phyloP scores from a whole-genome alignment of 1,140 invertebrate species.

The Pemphigus obesinymphae region DNA sequence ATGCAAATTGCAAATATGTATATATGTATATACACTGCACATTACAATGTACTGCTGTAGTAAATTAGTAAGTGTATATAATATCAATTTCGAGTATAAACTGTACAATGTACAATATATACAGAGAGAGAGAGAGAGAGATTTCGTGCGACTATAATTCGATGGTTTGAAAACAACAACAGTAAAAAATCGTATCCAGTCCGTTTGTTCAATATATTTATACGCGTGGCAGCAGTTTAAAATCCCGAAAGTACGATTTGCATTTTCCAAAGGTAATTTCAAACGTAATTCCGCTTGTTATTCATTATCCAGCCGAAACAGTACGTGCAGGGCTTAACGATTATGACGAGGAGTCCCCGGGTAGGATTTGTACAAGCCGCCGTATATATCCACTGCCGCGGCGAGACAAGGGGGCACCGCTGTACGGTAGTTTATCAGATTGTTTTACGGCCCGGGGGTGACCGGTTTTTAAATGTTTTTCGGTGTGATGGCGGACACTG shows the following conservation, averaged over 20 bases:
- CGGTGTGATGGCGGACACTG: background rate
- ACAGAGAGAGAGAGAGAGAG: no score
- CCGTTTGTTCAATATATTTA: no score
- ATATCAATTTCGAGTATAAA: background rate
- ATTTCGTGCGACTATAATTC: background rate
- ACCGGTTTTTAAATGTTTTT: background rate
- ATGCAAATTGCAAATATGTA: no score
- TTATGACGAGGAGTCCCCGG: background rate
- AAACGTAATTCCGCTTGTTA: conserved; percentile 22
- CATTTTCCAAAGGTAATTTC: conserved; percentile 23
- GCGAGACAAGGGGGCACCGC: background rate
- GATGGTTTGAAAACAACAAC: background rate
- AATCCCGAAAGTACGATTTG: conserved; percentile 33
- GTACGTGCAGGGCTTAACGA: conserved; percentile 17
- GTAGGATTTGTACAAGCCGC: background rate
- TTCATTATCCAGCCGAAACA: background rate
- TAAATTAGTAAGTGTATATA: background rate
- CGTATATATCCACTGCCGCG: no score
- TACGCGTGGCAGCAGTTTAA: background rate
- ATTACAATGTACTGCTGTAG: no score
- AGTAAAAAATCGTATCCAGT: background rate
- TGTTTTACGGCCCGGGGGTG: background rate
- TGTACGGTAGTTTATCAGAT: background rate
- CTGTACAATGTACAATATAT: background rate
- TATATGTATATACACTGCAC: no score